Conservation (phyloP, 2,888 invertebrate genomes). For the Watsonalla cultraria region DNA sequence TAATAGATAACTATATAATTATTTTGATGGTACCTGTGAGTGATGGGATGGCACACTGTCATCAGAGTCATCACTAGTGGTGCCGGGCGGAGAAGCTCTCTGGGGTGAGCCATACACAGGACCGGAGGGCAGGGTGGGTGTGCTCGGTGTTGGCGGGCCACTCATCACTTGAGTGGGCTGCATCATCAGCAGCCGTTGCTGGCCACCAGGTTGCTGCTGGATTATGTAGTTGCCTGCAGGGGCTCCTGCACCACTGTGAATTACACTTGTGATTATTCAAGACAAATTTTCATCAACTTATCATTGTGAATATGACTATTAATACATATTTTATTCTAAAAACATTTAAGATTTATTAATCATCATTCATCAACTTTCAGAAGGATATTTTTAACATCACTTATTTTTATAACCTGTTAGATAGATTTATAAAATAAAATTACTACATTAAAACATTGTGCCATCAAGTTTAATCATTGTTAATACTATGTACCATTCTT, state of each 20-base stretch:
- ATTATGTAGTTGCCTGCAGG: slow-evolving; percentile 80
- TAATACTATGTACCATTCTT: no score
- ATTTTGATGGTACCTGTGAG: slow-evolving; percentile 54
- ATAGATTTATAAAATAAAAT: no score
- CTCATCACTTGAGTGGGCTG: slow-evolving; percentile 74
- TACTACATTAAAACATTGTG: no score
- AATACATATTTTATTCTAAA: no score
- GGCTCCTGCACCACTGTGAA: slow-evolving; percentile 68
- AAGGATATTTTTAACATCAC: no score
- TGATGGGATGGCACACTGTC: slow-evolving; percentile 85
- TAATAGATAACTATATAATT: no score
- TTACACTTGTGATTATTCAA: slow-evolving; percentile 3
- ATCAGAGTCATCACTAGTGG: slow-evolving; percentile 93
- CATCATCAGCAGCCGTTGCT: slow-evolving; percentile 75
- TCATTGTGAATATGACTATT: no score
- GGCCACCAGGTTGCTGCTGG: slow-evolving; percentile 78
- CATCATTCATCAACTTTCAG: no score
- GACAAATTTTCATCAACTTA: not conserved
- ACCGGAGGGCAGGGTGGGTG: slow-evolving; percentile 55
- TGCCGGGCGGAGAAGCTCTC: slow-evolving; percentile 82
- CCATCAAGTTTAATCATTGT: no score
- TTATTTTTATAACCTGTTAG: no score
- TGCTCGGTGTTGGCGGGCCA: slow-evolving; percentile 66
- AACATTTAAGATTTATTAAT: no score
- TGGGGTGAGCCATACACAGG: slow-evolving; percentile 78